Base-by-base conservation (phyloP, 2,113 vertebrate species). In the Hemicordylus capensis region DNA sequence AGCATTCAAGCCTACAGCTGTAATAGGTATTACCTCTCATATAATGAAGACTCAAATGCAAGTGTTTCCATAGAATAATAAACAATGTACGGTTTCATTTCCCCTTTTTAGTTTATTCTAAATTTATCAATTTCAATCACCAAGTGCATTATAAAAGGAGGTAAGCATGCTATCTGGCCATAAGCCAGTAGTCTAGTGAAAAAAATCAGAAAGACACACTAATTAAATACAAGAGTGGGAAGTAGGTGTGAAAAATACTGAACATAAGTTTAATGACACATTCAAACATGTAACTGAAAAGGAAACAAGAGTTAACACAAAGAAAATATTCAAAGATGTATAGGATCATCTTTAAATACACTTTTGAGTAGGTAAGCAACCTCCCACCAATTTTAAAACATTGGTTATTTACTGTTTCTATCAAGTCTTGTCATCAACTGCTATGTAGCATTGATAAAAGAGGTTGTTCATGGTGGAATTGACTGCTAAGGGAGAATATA, bases 171-270 rank as follows among this genome's bases (percentile, higher is more conserved):
- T 78, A 34, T 48, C 22, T 72, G 83, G 83, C 78, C 51, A 70
- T 61, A 78, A 72, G 83, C 64, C 64, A 78, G 48, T 70, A 70
- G 61, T 14, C 48, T 63, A 84, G 34, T 39, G 26, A 10, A 4
- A 34, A 54, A 34, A 54, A 26, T 24, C 42, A 80, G 63, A 46
- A 85, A 85, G 22, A 70, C 66, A 59, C 66, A 85, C 76, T 85
- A 79, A 79, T 70, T 70, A 79, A 79, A 70, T 56, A 31, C 75
- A 78, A 79, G 51, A 85, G 66, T 78, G 42, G 76, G 51, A 78
- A 44, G 34, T 20, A 85, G 66, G 54, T 79, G 39, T 85, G 76
- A 85, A 79, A 78, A 85, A 78, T 78, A 77, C 51, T 85, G 83
- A 85, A 85, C 83, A 48, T 78, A 85, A 70, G 66, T 85, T 59